phyloP scores from a whole-genome alignment of 2,888 invertebrate species.

The Auanema freiburgensis region DNA sequence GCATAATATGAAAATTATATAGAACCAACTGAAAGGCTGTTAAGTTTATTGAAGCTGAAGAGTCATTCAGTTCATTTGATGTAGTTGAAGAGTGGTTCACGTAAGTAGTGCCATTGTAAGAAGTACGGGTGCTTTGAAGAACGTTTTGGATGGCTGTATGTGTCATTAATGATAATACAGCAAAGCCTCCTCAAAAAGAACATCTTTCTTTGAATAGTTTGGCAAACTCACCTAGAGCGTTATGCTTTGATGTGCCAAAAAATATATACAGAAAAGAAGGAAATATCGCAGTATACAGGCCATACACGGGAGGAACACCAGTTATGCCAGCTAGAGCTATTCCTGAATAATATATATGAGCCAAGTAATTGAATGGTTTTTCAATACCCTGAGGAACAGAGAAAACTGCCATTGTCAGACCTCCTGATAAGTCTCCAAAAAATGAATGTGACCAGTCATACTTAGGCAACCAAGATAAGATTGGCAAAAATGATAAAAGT shows the following conservation, averaged over 20 bases:
- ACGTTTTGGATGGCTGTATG: slow-evolving; percentile 60
- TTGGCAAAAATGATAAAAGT: slow-evolving; percentile 37
- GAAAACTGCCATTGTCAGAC: slow-evolving; percentile 62
- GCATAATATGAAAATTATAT: not conserved
- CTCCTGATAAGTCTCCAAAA: slow-evolving; percentile 60
- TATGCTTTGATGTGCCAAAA: slow-evolving; percentile 62
- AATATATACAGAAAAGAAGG: slow-evolving; percentile 62
- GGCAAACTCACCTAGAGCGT: slow-evolving; percentile 48
- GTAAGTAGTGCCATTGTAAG: slow-evolving; percentile 39
- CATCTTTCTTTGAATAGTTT: not conserved
- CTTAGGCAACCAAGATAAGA: slow-evolving; percentile 36
- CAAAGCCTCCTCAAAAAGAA: slow-evolving; percentile 52
- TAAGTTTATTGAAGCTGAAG: slow-evolving; percentile 26
- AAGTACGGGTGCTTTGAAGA: slow-evolving; percentile 34
- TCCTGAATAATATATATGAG: slow-evolving; percentile 30
- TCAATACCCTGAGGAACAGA: slow-evolving; percentile 54
- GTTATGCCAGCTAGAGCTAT: slow-evolving; percentile 62
- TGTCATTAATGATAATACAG: slow-evolving; percentile 60
- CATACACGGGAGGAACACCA: slow-evolving; percentile 62
- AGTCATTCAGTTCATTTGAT: slow-evolving; percentile 28
- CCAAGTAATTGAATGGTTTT: slow-evolving; percentile 5
- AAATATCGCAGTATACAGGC: slow-evolving; percentile 62
- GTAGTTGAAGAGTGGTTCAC: slow-evolving; percentile 37
- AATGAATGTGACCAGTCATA: slow-evolving; percentile 60
- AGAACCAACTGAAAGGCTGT: slow-evolving; percentile 32